phyloP scores from a whole-genome alignment of 1,140 invertebrate species.

The Mamestra configurata region DNA sequence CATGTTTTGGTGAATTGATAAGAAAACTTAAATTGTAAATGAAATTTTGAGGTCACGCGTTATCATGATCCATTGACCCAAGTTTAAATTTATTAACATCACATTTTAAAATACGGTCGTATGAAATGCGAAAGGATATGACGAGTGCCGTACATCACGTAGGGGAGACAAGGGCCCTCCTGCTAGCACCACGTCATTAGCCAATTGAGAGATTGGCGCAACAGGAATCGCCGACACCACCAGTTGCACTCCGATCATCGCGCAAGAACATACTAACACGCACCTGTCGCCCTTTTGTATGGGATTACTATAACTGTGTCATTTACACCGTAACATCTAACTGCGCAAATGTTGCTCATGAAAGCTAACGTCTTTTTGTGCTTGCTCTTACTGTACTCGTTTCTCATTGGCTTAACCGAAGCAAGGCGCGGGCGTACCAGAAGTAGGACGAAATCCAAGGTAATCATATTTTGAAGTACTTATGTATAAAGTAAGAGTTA shows the following conservation, averaged over 20 bases:
- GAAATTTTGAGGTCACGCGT: constrained; percentile 32
- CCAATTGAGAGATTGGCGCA: constrained; percentile 79
- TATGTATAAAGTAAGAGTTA: not conserved
- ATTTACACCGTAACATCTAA: not conserved
- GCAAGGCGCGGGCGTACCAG: constrained; percentile 90
- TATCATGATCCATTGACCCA: constrained; percentile 45
- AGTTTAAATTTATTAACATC: constrained; percentile 49
- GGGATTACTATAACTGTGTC: constrained; percentile 13
- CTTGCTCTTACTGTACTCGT: constrained; percentile 75
- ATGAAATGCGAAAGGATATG: constrained; percentile 78
- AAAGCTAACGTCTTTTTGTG: constrained; percentile 68
- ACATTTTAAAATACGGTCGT: constrained; percentile 57
- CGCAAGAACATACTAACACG: constrained; percentile 56
- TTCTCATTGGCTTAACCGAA: constrained; percentile 75
- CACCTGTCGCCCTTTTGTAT: constrained; percentile 26
- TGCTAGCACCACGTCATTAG: constrained; percentile 76
- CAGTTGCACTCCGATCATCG: constrained; percentile 62
- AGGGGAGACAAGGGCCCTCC: constrained; percentile 79
- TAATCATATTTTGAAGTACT: constrained; percentile 58
- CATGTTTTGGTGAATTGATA: not conserved
- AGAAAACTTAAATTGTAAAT: not conserved
- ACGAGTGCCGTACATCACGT: constrained; percentile 62
- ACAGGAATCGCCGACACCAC: constrained; percentile 60
- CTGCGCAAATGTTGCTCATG: constrained; percentile 66
- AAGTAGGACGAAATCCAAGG: constrained; percentile 91